Conservation (phyloP, 2,797 vertebrate genomes). For the Anas georgica region DNA sequence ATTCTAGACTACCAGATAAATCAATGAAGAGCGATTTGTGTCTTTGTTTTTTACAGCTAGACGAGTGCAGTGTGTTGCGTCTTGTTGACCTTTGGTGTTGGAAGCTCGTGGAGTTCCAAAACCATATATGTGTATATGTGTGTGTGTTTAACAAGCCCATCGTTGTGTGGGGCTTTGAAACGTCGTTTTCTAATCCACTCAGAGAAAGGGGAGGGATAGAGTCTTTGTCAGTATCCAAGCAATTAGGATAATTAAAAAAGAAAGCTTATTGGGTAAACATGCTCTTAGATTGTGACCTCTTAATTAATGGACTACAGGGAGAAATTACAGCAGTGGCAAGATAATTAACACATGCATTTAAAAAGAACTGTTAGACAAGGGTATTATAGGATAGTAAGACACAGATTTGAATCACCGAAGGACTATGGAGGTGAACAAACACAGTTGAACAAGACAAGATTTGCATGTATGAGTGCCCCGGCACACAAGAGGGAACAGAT, state of each 20-base stretch:
- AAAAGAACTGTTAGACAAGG: slow-evolving; percentile 78
- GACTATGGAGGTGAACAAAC: slow-evolving; percentile 59
- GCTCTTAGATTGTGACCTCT: slow-evolving; percentile 92
- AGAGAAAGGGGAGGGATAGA: slow-evolving; percentile 77
- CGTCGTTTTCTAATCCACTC: slow-evolving; percentile 70
- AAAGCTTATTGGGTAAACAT: slow-evolving; percentile 99
- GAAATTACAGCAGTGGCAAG: slow-evolving; percentile 84
- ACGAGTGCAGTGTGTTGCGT: background rate
- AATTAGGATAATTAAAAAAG: slow-evolving; percentile 96
- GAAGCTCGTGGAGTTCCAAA: background rate
- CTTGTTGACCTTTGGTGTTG: slow-evolving; percentile 9
- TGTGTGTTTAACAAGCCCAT: slow-evolving; percentile 45
- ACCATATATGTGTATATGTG: background rate
- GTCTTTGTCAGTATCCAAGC: slow-evolving; percentile 82
- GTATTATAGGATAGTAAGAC: slow-evolving; percentile 90
- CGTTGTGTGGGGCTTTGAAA: slow-evolving; percentile 63
- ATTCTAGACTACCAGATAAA: background rate
- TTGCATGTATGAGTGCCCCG: slow-evolving; percentile 58
- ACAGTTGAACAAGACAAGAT: slow-evolving; percentile 30
- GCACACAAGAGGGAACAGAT: background rate
- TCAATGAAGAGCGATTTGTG: background rate
- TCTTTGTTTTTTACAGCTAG: background rate
- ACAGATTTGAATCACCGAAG: slow-evolving; percentile 81
- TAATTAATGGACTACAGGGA: slow-evolving; percentile 96
- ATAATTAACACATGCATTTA: slow-evolving; percentile 90